Evolutionary conservation across 1,140 invertebrate genomes (phyloP).

Genomic region (Eriocheir sinensis): DNA sequence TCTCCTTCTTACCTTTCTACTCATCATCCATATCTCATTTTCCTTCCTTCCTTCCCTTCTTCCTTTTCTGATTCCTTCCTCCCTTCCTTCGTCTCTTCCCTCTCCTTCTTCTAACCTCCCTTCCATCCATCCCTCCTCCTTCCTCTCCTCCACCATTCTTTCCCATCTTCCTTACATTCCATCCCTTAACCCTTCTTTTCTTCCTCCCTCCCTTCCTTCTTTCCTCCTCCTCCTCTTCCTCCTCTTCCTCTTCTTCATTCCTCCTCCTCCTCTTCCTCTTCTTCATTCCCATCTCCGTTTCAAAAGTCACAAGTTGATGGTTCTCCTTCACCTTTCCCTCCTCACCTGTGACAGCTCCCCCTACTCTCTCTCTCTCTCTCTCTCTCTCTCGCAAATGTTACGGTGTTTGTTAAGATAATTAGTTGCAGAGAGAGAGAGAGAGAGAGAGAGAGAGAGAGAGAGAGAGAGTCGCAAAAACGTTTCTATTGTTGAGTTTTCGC

Average conservation of each 20-base stretch:
- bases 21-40: background rate
- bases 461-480: background rate
- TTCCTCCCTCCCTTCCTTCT: no score
- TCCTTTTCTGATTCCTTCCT: background rate
- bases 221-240: no score
- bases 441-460: constrained; percentile 27
- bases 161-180: background rate
- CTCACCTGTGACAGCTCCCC: no score
- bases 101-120: no score
- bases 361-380: background rate
- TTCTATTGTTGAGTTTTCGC: no score
- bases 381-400: background rate
- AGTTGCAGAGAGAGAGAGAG: background rate
- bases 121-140: no score
- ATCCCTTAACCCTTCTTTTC: background rate
- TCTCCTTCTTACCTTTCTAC: background rate
- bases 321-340: no score
- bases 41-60: background rate
- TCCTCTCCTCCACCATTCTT: background rate
- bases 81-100: no score
- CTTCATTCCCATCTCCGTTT: no score
- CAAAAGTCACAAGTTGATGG: no score
- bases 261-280: background rate
- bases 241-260: background rate
- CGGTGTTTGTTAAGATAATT: background rate